phyloP scores from a whole-genome alignment of 2,113 vertebrate genomes.

The Alethe castanea region DNA sequence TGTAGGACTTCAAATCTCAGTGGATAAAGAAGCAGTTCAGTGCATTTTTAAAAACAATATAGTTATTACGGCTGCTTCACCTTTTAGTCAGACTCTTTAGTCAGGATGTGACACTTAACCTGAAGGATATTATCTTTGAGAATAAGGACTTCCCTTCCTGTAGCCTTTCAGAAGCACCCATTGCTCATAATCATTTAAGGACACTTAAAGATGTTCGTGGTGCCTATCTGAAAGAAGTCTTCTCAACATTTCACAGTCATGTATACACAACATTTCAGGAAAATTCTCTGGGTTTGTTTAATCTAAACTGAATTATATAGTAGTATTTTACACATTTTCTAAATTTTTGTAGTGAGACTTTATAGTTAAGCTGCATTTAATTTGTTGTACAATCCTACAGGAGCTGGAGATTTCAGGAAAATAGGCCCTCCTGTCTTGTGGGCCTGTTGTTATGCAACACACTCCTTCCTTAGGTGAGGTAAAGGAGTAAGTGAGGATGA shows the following conservation, averaged over 20 bases:
- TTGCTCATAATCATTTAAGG: neutral
- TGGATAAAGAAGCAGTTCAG: neutral
- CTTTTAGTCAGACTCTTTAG: neutral
- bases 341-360: neutral
- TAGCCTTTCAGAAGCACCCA: neutral
- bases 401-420: neutral
- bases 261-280: neutral
- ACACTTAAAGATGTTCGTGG: fast-evolving
- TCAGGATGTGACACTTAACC: neutral
- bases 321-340: neutral
- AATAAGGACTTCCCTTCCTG: neutral
- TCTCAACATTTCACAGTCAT: neutral
- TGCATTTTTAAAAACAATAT: neutral
- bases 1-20: neutral
- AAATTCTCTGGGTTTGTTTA: neutral
- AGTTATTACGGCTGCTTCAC: neutral
- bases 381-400: neutral
- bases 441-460: neutral
- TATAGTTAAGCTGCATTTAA: neutral
- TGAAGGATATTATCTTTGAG: neutral
- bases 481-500: neutral
- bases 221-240: neutral
- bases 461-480: fast-evolving
- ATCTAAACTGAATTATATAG: neutral
- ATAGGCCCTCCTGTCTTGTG: neutral